phyloP scores from a whole-genome alignment of 2,113 vertebrate species.

The Oncorhynchus nerka region DNA sequence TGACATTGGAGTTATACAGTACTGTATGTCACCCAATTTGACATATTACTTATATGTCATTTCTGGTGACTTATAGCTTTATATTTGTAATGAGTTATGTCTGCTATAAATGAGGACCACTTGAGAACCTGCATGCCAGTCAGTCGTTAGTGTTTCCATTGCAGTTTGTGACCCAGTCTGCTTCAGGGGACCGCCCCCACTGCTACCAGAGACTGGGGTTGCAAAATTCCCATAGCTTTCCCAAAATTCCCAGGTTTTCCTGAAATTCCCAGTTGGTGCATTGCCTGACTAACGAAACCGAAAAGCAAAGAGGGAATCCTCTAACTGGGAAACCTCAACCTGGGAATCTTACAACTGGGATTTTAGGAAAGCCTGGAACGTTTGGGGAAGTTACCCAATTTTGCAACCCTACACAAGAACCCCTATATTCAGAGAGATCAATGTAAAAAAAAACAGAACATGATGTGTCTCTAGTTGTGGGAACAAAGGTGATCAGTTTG shows the following conservation, averaged over 20 bases:
- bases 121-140: constrained; percentile 74
- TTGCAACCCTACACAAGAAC: constrained; percentile 40
- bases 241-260: no score
- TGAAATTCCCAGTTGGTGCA: no score
- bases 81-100: no score
- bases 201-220: no score
- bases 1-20: no score
- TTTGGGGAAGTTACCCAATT: constrained; percentile 27
- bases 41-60: no score
- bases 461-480: constrained; percentile 47
- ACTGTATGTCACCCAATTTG: no score
- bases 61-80: no score
- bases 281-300: no score
- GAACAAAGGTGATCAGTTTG: constrained; percentile 42
- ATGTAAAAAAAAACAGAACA: constrained; percentile 40
- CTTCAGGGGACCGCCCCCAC: constrained; percentile 34
- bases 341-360: constrained; percentile 44
- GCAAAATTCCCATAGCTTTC: no score
- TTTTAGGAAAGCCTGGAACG: no score
- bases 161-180: constrained; percentile 65
- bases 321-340: not conserved
- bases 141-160: constrained; percentile 67
- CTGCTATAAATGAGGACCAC: constrained; percentile 47
- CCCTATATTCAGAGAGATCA: constrained; percentile 57
- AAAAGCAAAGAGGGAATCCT: no score